Evolutionary conservation across 2,113 vertebrate genomes (phyloP).

Genomic region (Sminthopsis crassicaudata): DNA sequence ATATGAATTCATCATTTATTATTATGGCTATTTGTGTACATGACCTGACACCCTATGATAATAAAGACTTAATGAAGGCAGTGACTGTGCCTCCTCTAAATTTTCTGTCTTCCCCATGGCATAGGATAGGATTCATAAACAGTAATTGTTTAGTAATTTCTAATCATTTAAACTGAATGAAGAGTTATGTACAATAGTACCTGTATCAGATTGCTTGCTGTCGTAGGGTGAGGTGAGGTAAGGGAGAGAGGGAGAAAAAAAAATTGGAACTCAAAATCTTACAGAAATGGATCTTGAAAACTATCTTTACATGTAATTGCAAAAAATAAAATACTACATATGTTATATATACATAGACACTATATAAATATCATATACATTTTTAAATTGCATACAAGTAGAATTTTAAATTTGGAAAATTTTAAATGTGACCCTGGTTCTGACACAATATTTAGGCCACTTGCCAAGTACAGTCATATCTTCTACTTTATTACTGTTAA

Average conservation of each 20-base stretch:
- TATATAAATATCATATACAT: too few species aligned
- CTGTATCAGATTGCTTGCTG: too few species aligned
- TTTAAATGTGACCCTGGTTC: background rate
- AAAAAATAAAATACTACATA: too few species aligned
- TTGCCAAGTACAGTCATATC: background rate
- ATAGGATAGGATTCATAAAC: background rate
- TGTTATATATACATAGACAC: too few species aligned
- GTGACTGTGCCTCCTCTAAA: background rate
- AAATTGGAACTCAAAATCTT: too few species aligned
- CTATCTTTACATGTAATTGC: too few species aligned
- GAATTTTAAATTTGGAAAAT: background rate
- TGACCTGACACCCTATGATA: background rate
- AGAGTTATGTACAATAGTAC: background rate
- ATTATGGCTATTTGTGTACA: background rate
- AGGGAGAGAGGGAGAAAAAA: too few species aligned
- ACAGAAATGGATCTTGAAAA: too few species aligned
- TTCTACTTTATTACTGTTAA: background rate
- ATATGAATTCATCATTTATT: background rate
- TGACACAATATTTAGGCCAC: background rate
- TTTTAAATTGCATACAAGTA: background rate
- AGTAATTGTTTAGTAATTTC: background rate
- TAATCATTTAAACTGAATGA: background rate
- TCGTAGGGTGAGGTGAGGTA: too few species aligned
- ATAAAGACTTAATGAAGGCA: background rate
- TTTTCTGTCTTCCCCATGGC: background rate